Conservation (phyloP, 2,797 vertebrate species). For the Cottoperca gobio region DNA sequence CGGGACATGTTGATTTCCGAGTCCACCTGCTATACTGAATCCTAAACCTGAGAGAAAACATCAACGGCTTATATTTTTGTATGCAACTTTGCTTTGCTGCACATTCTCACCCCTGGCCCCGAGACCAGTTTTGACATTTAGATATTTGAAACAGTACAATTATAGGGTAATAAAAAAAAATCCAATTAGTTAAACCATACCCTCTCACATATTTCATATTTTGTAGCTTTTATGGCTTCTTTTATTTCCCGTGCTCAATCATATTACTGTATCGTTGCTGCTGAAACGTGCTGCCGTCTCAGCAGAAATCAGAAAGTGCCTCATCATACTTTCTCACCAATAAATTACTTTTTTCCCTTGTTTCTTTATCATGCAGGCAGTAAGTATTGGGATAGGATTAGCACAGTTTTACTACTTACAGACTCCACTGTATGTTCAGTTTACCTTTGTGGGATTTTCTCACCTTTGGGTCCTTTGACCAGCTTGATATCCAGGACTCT, state of each 20-base stretch:
- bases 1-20: conserved; percentile 97
- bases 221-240: neutral
- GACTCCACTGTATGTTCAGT: neutral
- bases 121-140: neutral
- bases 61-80: neutral
- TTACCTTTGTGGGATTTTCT: neutral
- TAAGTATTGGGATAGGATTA: neutral
- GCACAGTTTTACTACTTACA: neutral
- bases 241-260: neutral
- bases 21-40: conserved; percentile 98
- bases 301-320: neutral
- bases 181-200: neutral
- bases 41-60: conserved; percentile 89
- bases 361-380: neutral
- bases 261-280: neutral
- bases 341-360: neutral
- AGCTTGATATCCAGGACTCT: conserved; percentile 96
- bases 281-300: neutral
- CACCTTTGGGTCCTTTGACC: conserved; percentile 98
- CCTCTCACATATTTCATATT: neutral
- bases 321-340: neutral
- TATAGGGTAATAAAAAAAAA: neutral
- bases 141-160: neutral
- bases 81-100: neutral
- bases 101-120: neutral